These are phyloP conservation scores for Mobula hypostoma DNA, from an alignment of 2,113 vertebrate genomes.

Conservation along the genomic window DNA sequence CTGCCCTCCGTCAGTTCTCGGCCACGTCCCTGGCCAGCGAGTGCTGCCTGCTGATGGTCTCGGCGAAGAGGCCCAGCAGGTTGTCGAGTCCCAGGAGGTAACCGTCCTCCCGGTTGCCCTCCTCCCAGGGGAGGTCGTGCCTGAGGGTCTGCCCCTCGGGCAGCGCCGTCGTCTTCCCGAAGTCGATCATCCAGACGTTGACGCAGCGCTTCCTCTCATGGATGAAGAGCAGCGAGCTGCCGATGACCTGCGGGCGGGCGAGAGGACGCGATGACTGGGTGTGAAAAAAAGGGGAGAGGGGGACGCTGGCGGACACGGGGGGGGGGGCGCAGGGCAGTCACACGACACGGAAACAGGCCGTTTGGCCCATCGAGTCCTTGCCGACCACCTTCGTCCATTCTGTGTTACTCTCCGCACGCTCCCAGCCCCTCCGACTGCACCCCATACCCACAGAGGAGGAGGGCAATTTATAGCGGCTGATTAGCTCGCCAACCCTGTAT, in stretches of 20 bases:
- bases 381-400: no score
- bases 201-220: constrained; percentile 45
- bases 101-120: constrained; percentile 68
- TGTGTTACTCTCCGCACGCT: no score
- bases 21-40: not conserved
- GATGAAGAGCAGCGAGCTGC: constrained; percentile 68
- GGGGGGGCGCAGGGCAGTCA: no score
- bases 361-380: not conserved
- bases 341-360: not conserved
- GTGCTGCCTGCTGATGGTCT: constrained; percentile 44
- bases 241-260: constrained; percentile 55
- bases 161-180: constrained; percentile 60
- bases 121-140: constrained; percentile 57
- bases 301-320: no score
- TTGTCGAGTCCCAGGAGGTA: constrained; percentile 63
- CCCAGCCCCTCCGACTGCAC: no score
- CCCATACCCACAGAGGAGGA: no score
- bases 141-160: constrained; percentile 45
- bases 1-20: not conserved
- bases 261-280: not conserved
- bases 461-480: no score
- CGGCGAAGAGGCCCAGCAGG: constrained; percentile 52
- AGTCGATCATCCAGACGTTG: constrained; percentile 76
- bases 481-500: no score
- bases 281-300: not conserved